These are phyloP conservation scores for Chymomyza fuscimana DNA, from an alignment of 2,888 invertebrate species.

Conservation along the genomic window DNA sequence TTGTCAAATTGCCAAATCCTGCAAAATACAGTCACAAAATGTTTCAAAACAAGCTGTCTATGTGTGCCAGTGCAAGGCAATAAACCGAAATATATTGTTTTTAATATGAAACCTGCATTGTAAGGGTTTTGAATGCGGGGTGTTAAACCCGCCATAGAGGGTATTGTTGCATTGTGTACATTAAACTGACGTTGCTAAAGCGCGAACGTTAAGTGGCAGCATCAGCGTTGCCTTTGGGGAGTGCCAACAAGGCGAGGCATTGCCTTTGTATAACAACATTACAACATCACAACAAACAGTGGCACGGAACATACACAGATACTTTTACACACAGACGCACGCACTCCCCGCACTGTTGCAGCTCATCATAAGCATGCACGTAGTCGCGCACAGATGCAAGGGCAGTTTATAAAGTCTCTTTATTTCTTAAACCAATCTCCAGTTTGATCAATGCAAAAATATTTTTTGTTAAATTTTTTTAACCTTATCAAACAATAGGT, in stretches of 20 bases:
- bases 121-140: not conserved
- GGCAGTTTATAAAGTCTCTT: not conserved
- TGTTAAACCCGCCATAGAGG: conserved; percentile 3
- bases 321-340: not conserved
- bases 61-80: not conserved
- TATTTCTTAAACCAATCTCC: too few relatives aligned
- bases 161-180: conserved; percentile 21
- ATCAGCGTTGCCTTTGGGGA: conserved; percentile 43
- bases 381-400: not conserved
- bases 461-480: too few relatives aligned
- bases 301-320: not conserved
- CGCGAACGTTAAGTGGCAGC: conserved; percentile 66
- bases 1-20: not conserved
- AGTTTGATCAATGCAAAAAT: too few relatives aligned
- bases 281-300: conserved; percentile 27
- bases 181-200: conserved; percentile 52
- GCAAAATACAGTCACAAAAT: not conserved
- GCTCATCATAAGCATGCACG: conserved; percentile 38
- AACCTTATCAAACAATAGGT: too few relatives aligned
- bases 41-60: not conserved
- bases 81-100: conserved; percentile 52
- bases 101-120: conserved; percentile 33
- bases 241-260: conserved; percentile 1
- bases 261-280: conserved; percentile 19
- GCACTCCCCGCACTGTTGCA: conserved; percentile 19